Base-by-base conservation (phyloP, 2,113 vertebrate genomes). In the Sula dactylatra region DNA sequence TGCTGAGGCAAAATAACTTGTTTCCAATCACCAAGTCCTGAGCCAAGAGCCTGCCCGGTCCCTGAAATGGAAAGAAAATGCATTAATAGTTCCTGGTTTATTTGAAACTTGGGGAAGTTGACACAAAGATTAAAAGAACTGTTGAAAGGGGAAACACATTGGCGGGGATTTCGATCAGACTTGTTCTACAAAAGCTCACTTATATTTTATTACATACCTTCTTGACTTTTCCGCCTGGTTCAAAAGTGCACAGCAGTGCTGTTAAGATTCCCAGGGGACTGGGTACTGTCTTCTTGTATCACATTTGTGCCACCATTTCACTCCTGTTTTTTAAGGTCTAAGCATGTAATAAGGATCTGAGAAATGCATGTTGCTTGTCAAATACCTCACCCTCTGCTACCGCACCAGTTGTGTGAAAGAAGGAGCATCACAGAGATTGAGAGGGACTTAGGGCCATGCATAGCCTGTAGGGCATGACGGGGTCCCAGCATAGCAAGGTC, bases 41-140 rank as follows among this genome's bases (percentile, higher is more conserved):
- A 95, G 55, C 84, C 64, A 89, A 52, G 81, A 86, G 26, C 52
- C 44, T 74, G 45, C 56, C 78, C 78, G 24, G 25, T 65, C 83
- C 59, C 65, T 64, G 61, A 87, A 82, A 50, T 65, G 31, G 31
- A 65, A 81, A 69, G 61, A 36, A 94, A 82, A 58, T 25, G 19
- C 49, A 61, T 64, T 72, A 72, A 42, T 82, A 54, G 34, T 86
- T 95, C 59, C 71, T 77, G 40, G 31, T 95, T 89, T 84, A 84
- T 81, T 88, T 91, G 77, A 70, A 85, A 69, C n/a, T 20, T 18
- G 16, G 26, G 8, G 11, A 86, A 71, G 17, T 45, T 81, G 32
- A 94, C 49, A 82, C 29, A 55, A 90, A 82, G 50, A 88, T 82
- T 87, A 67, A 85, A 91, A 87, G 21, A 91, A 76, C 47, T 76